A percentile compares a stretch with the other conserved stretches of the same genome.
Conservation (phyloP, 2,797 vertebrate genomes). For the Sebastolobus alascanus region DNA sequence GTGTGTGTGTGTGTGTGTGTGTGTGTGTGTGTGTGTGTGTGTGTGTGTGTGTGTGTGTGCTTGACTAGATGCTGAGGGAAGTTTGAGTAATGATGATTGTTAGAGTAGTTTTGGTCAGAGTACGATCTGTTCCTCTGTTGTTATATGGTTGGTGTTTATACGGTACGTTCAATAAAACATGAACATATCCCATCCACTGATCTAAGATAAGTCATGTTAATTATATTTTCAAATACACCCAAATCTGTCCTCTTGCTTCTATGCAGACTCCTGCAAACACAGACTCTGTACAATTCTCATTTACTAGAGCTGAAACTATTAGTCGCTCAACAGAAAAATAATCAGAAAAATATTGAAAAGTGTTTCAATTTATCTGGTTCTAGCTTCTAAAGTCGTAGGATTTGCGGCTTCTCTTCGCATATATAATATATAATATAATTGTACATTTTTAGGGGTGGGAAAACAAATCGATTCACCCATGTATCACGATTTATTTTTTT, state of each 20-base stretch:
- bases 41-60: not conserved
- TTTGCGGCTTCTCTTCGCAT: not conserved
- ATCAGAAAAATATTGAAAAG: not conserved
- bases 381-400: not conserved
- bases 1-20: slow-evolving; percentile 11
- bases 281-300: not conserved
- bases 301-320: not conserved
- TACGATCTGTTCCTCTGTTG: not conserved
- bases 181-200: not conserved
- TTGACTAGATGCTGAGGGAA: not conserved
- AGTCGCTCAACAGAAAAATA: not conserved
- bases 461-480: no score
- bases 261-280: not conserved
- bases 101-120: not conserved
- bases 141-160: not conserved
- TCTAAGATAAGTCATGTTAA: not conserved
- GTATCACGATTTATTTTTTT: no score
- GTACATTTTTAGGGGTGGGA: no score
- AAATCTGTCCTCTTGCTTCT: not conserved
- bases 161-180: not conserved
- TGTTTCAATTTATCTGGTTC: not conserved
- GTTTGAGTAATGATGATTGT: slow-evolving; percentile 24
- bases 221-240: not conserved
- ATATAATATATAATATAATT: no score
- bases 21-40: slow-evolving; percentile 19